These are phyloP conservation scores for Grammomys dolichurus DNA, from an alignment of 2,113 vertebrate species.

Conservation along the genomic window DNA sequence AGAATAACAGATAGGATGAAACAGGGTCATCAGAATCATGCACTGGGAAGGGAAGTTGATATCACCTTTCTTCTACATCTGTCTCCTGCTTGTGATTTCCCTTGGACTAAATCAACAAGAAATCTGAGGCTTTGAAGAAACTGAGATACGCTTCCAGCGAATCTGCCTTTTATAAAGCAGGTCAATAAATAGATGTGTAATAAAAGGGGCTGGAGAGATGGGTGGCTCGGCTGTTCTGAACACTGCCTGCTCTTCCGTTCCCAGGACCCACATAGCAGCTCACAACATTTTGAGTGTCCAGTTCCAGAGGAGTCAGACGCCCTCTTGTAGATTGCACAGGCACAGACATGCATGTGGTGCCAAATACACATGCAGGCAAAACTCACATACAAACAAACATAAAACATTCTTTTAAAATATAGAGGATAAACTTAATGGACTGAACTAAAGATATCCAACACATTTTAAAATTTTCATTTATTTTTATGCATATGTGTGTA, in stretches of 20 bases:
- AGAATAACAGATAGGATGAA: neutral
- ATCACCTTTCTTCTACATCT: neutral
- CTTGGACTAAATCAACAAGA: accelerated
- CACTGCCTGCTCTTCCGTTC: neutral
- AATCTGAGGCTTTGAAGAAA: neutral
- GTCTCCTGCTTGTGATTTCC: neutral
- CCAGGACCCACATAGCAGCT: neutral
- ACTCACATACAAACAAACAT: neutral
- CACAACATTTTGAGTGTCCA: neutral
- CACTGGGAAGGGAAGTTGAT: neutral
- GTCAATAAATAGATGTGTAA: neutral
- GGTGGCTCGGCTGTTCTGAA: neutral
- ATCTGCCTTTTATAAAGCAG: neutral
- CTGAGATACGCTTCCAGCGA: neutral
- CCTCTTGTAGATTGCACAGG: neutral
- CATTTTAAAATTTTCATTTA: neutral
- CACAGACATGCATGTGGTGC: neutral
- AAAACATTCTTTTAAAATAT: neutral
- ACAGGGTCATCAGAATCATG: no score
- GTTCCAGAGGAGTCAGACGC: neutral
- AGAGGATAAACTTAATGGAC: neutral
- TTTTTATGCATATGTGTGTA: neutral
- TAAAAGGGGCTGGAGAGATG: neutral
- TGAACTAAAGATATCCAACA: neutral
- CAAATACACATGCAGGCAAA: neutral